A percentile compares a stretch with the other conserved stretches of the same genome.
Conservation (phyloP, 1,140 invertebrate species). For the Apolygus lucorum region DNA sequence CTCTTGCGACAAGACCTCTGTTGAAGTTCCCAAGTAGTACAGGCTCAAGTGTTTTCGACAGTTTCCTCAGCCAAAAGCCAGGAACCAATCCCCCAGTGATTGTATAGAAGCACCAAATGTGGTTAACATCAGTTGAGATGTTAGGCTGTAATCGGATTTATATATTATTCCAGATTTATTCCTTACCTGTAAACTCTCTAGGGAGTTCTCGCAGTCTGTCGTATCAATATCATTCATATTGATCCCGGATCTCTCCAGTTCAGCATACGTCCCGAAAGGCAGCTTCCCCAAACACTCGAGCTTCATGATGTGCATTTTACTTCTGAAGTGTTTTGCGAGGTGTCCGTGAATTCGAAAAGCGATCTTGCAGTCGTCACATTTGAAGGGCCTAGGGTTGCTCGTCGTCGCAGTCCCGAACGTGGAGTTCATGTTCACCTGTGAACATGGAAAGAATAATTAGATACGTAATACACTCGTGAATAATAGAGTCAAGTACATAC, state of each 20-base stretch:
- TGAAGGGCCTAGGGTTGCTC: conserved; percentile 86
- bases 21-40: too few relatives aligned
- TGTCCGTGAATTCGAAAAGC: conserved; percentile 94
- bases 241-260: conserved; percentile 81
- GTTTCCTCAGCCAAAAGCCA: neutral
- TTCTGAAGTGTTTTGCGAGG: conserved; percentile 89
- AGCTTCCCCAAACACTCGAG: conserved; percentile 86
- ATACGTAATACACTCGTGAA: too few relatives aligned
- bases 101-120: neutral
- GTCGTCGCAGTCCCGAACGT: conserved; percentile 74
- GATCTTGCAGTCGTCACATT: conserved; percentile 90
- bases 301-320: conserved; percentile 94
- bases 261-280: conserved; percentile 91
- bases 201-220: conserved; percentile 84
- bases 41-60: too few relatives aligned
- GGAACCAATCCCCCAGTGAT: neutral
- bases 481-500: too few relatives aligned
- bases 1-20: too few relatives aligned
- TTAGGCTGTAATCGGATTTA: too few relatives aligned
- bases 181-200: conserved; percentile 67
- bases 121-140: too few relatives aligned
- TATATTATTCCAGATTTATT: too few relatives aligned
- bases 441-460: conserved; percentile 13
- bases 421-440: conserved; percentile 64
- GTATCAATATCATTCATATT: conserved; percentile 90